Base-by-base conservation (phyloP, 2,888 invertebrate genomes). In the Calliopum simillimum region DNA sequence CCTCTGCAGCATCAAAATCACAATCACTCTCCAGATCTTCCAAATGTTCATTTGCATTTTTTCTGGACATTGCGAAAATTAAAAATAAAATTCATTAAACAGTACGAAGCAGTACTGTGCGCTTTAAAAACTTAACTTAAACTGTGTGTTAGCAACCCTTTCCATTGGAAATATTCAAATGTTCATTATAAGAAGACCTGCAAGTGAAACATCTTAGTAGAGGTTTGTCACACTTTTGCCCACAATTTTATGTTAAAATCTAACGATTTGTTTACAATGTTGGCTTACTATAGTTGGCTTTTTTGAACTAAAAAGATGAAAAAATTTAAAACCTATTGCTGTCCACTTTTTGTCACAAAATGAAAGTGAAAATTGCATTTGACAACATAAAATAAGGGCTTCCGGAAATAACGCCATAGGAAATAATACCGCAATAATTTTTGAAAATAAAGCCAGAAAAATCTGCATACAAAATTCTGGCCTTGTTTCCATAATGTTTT, bases 1-100 rank as follows among this genome's bases (percentile, higher is more conserved):
- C 58, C 25, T 44, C 33, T 46, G 66, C 25, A 19, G 56, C 56
- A 56, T 46, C 47, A 23, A 47, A 66, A 47, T 66, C 33, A 43
- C 13, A 21, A 13, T 41, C 19, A 19, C 16, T 46, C 33, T 56
- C 46, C 12, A 46, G 47, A 14, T 58, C 56, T 11, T 58, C 56
- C 44, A 56, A 33, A 5, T 41, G 46, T 41, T n/a, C 44, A 11
- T 46, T 33, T 44, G 58, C 25, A 46, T 46, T 56, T 56, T 25
- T 33, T 4, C 23, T 58, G 47, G n/a, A n/a, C 66, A 66, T 66
- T n/a, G 14, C 44, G 19, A 44, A 13, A n/a, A n/a, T n/a, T n/a
- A n/a, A 25, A 33, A 33, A 8, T 5, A 33, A 33, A 33, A 33
- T 33, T 4, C 8, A 33, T 33, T 3, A 2, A 33, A 2, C 33